phyloP scores from a whole-genome alignment of 2,888 invertebrate species.

The Diabrotica balteata region DNA sequence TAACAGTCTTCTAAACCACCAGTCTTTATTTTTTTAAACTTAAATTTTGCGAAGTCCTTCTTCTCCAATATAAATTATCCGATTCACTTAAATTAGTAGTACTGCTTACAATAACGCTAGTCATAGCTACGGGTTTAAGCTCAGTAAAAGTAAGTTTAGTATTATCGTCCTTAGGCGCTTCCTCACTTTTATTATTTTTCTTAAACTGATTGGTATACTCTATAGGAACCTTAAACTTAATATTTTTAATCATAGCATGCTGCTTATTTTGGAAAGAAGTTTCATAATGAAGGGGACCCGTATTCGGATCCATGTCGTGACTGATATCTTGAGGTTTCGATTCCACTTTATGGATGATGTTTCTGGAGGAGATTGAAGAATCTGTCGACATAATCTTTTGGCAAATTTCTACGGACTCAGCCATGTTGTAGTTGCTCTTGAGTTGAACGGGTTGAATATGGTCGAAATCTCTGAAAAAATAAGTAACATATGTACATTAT shows the following conservation, averaged over 20 bases:
- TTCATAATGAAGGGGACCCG: conserved; percentile 52
- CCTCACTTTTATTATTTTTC: conserved; percentile 21
- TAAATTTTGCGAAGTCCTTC: conserved; percentile 58
- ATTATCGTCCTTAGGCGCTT: conserved; percentile 19
- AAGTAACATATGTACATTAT: neutral
- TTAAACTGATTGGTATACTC: conserved; percentile 53
- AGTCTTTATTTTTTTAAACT: conserved; percentile 42
- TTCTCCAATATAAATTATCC: conserved; percentile 63
- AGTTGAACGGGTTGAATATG: conserved; percentile 48
- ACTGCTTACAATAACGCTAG: conserved; percentile 51
- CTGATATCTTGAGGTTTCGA: conserved; percentile 47
- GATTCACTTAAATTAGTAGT: conserved; percentile 26
- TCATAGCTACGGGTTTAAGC: conserved; percentile 42
- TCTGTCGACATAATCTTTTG: conserved; percentile 55
- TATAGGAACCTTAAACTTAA: conserved; percentile 59
- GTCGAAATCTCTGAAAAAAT: conserved; percentile 50
- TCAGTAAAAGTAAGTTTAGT: conserved; percentile 41
- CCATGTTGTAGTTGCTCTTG: conserved; percentile 50
- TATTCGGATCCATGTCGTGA: conserved; percentile 47
- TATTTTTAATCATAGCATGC: conserved; percentile 58
- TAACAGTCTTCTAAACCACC: conserved; percentile 37
- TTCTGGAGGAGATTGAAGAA: conserved; percentile 39
- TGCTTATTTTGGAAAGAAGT: conserved; percentile 56
- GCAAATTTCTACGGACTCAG: conserved; percentile 55
- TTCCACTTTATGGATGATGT: conserved; percentile 42